Base-by-base conservation (phyloP, 2,888 invertebrate genomes). In the Aphidius colemani region DNA sequence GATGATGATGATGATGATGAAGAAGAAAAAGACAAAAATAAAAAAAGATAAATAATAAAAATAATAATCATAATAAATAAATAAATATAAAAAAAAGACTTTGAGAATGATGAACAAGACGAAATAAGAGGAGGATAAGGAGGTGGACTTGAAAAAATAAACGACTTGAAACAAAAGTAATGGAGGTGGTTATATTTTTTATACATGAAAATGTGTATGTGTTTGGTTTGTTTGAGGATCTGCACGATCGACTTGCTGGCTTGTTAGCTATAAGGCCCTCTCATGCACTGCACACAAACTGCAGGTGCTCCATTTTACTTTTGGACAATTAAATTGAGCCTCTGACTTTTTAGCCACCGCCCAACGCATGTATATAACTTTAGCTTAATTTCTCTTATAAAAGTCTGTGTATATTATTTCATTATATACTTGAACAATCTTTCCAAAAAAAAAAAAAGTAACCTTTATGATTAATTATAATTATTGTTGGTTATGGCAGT, bases 291-390 rank as follows among this genome's bases (percentile, higher is more conserved):
- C 43, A 59, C 41, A 71, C 73, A 72, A 74, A 18, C 13, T 18
- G 76, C 79, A 80, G 78, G 77, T 80, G 80, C 77, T 75, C 74
- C 78, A 77, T 79, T 81, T 80, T 77, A 80, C 78, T 80, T 30
- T 79, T 73, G 74, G 77, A 81, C 81, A 81, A 81, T 81, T 81
- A 79, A 81, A 81, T 77, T 79, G 76, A 71, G 71, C 74, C 60
- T 64, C 62, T 58, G 58, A 7, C 67, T 70, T 72, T 72, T 70
- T 73, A 69, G 68, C 69, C 60, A 55, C 68, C 71, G 69, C 64
- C 67, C 71, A 61, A 60, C 64, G 7, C 57, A 30, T 30, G 30
- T 67, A 63, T 53, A 51, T 60, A 63, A 18, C 13, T 18, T 18
- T 2, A 18, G 2, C 2, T 18, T 18, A 18, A 18, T 18, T 18